Evolutionary conservation across 1,140 invertebrate genomes (phyloP).

Genomic region (Philopotamus ludificatus): DNA sequence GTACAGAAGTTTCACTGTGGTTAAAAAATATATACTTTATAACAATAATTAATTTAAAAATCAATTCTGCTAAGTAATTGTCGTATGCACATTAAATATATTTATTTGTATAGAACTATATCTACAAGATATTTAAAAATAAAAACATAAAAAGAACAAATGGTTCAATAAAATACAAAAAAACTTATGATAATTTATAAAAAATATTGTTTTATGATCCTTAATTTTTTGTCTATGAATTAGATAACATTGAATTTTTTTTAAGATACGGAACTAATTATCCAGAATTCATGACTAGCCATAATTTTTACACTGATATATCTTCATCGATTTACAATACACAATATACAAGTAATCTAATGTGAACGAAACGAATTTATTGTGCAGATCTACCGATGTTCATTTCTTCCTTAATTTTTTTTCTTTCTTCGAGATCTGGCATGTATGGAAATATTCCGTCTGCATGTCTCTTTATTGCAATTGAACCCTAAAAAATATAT

Average conservation of each 20-base stretch:
- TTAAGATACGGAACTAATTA: neutral
- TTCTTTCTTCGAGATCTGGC: conserved; percentile 55
- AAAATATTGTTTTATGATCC: too few relatives aligned
- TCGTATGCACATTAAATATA: too few relatives aligned
- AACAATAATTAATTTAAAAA: too few relatives aligned
- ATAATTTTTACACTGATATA: neutral
- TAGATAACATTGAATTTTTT: neutral
- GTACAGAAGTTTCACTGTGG: too few relatives aligned
- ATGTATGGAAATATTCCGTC: conserved; percentile 54
- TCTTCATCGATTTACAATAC: neutral
- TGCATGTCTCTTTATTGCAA: conserved; percentile 50
- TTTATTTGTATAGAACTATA: too few relatives aligned
- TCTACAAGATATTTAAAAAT: too few relatives aligned
- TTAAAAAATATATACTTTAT: too few relatives aligned
- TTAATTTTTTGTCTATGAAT: too few relatives aligned
- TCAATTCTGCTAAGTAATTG: too few relatives aligned
- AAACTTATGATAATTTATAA: too few relatives aligned
- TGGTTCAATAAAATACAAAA: too few relatives aligned
- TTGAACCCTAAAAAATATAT: conserved; percentile 50
- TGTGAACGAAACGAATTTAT: neutral
- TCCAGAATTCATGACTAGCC: neutral
- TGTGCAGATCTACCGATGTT: neutral
- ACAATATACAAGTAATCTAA: neutral
- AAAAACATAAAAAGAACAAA: too few relatives aligned
- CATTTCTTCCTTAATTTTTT: conserved; percentile 52